Base-by-base conservation (phyloP, 2,797 vertebrate genomes). In the Esox masquinongy region DNA sequence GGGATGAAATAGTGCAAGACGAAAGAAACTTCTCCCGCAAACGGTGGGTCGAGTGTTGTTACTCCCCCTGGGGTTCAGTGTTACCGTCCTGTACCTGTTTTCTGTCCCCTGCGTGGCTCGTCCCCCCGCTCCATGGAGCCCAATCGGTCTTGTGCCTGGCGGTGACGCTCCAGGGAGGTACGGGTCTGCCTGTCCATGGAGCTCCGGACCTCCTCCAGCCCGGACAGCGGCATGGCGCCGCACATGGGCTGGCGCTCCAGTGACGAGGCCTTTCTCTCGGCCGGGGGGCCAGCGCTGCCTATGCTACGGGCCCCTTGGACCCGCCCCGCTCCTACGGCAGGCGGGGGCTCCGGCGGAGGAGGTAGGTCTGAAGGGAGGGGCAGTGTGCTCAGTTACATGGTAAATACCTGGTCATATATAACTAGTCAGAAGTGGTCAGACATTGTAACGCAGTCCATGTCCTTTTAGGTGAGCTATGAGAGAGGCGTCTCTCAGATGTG, bases 341-440 rank as follows among this genome's bases (percentile, higher is more conserved):
- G 98, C 74, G 98, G 98, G 43, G 98, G 98, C 82, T 99, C 98
- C 50, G 98, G 97, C 87, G 98, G 97, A 89, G 98, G 98, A 94
- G 98, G 98, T 95, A 99, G 96, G 95, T 97, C 98, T 99, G 92
- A 5, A 24, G n/a, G 36, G 77, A 53, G 22, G 51, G 26, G 0
- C 34, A 29, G 15, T 50, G n/a, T 0, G 51, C n/a, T 50, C 17
- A 34, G 50, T n/a, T 24, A 31, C 47, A 56, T 16, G 16, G 17
- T 17, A 4, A 29, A 19, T 5, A 47, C 11, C 16, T 24, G 17
- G 47, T 51, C 8, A 51, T 29, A 51, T 71, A 51, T 26, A 24
- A 22, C 14, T 9, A n/a, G n/a, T 68, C 36, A 9, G 24, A n/a
- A 39, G 16, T 8, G 69, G 31, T 49, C 2, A 47, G 24, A 11